These are phyloP conservation scores for Rhagonycha lutea DNA, from an alignment of 2,888 invertebrate genomes.

Conservation along the genomic window DNA sequence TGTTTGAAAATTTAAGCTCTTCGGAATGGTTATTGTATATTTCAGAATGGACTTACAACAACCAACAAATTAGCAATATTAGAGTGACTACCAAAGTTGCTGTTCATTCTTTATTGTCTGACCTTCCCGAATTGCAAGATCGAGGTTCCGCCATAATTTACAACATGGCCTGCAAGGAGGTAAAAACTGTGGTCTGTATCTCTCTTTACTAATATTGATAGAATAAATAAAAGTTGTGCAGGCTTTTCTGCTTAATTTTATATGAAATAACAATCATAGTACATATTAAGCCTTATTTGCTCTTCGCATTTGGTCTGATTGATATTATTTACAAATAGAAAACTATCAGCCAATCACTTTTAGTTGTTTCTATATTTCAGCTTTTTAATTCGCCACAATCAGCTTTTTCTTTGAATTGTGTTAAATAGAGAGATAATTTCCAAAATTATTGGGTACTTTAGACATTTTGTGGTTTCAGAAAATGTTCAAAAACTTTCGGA, in stretches of 20 bases:
- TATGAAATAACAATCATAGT: not conserved
- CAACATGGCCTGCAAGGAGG: conserved; percentile 94
- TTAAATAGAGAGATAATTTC: not conserved
- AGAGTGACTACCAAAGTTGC: conserved; percentile 89
- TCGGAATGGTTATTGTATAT: conserved; percentile 94
- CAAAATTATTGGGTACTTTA: conserved; percentile 46
- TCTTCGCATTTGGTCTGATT: not conserved
- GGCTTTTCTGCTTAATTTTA: not conserved
- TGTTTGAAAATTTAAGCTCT: conserved; percentile 86
- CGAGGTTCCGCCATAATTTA: conserved; percentile 85
- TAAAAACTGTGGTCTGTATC: conserved; percentile 95
- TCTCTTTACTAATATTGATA: conserved; percentile 35
- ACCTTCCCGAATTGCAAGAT: conserved; percentile 72
- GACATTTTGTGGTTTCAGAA: conserved; percentile 63
- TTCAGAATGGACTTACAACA: conserved; percentile 84
- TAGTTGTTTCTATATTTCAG: not conserved
- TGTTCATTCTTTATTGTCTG: conserved; percentile 81
- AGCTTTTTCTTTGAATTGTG: not conserved
- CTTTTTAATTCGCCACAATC: not conserved
- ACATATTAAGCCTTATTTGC: not conserved
- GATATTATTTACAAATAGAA: not conserved
- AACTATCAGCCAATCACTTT: not conserved
- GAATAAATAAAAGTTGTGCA: not conserved
- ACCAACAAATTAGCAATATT: conserved; percentile 82
- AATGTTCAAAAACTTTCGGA: conserved; percentile 67